Conservation (phyloP, 2,797 vertebrate genomes). For the Potorous gilbertii region DNA sequence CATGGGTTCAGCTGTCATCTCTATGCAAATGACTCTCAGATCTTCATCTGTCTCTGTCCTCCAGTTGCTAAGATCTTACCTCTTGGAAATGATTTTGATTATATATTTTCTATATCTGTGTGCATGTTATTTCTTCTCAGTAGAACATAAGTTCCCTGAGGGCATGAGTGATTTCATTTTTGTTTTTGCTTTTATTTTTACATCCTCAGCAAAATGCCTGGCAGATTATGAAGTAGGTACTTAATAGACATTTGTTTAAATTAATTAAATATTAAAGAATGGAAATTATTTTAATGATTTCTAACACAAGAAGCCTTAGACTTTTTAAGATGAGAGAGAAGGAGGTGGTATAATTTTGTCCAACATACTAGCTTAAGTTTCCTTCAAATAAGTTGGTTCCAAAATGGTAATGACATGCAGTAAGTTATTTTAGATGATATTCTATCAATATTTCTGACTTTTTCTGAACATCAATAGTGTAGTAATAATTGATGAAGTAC, state of each 20-base stretch:
- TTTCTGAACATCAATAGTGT: neutral
- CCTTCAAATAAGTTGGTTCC: neutral
- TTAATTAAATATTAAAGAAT: rapidly evolving
- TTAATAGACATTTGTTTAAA: neutral
- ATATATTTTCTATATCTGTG: neutral
- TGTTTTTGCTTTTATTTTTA: neutral
- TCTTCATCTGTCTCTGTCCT: neutral
- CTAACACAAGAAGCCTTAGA: neutral
- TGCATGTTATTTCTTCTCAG: neutral
- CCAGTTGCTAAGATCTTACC: neutral
- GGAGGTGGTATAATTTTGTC: neutral
- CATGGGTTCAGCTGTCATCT: too few relatives aligned
- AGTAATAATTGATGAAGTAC: rapidly evolving
- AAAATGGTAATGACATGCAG: neutral
- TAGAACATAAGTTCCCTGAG: neutral
- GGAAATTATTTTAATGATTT: neutral
- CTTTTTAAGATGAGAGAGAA: neutral
- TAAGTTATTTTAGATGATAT: neutral
- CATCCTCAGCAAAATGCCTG: neutral
- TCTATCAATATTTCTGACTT: too few relatives aligned
- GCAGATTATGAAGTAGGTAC: neutral
- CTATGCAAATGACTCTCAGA: too few relatives aligned
- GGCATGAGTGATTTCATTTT: neutral
- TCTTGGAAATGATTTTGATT: neutral
- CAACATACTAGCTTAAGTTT: neutral